These are phyloP conservation scores for Tromatobia lineatoria DNA, from an alignment of 2,888 invertebrate genomes.

Conservation along the genomic window DNA sequence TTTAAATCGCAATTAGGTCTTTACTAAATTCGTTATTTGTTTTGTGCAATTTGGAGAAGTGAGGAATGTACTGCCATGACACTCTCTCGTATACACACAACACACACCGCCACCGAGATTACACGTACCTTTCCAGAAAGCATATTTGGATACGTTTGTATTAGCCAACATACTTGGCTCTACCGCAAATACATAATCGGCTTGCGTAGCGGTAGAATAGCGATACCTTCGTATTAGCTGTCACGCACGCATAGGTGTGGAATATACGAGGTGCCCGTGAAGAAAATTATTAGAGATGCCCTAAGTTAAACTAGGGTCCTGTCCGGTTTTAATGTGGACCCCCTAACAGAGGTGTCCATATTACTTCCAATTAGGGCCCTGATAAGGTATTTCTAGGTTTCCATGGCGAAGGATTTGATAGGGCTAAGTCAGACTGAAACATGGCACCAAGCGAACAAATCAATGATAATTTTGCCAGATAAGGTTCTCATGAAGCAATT, in stretches of 20 bases:
- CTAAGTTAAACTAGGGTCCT: too few relatives aligned
- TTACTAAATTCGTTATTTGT: not conserved
- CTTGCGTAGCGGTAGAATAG: slow-evolving; percentile 4
- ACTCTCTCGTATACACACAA: slow-evolving; percentile 66
- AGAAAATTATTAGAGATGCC: too few relatives aligned
- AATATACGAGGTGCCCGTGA: not conserved
- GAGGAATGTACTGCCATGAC: slow-evolving; percentile 72
- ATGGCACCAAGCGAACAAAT: too few relatives aligned
- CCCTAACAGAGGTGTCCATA: too few relatives aligned
- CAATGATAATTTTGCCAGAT: too few relatives aligned
- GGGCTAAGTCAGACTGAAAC: too few relatives aligned
- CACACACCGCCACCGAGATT: slow-evolving; percentile 49
- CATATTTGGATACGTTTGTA: slow-evolving; percentile 68
- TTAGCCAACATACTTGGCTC: slow-evolving; percentile 30
- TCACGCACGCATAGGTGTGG: slow-evolving; percentile 12
- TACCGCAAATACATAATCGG: slow-evolving; percentile 35
- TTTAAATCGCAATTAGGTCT: not conserved
- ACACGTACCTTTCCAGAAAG: slow-evolving; percentile 42
- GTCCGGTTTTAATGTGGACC: too few relatives aligned
- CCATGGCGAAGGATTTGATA: too few relatives aligned
- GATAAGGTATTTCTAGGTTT: too few relatives aligned
- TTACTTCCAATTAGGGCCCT: too few relatives aligned
- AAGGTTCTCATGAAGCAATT: too few relatives aligned
- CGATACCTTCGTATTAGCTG: not conserved
- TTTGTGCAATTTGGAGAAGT: not conserved